Percentiles rank a stretch among this genome's conserved stretches.
Conservation (phyloP, 2,888 invertebrate species). For the Ernsta delagoae region DNA sequence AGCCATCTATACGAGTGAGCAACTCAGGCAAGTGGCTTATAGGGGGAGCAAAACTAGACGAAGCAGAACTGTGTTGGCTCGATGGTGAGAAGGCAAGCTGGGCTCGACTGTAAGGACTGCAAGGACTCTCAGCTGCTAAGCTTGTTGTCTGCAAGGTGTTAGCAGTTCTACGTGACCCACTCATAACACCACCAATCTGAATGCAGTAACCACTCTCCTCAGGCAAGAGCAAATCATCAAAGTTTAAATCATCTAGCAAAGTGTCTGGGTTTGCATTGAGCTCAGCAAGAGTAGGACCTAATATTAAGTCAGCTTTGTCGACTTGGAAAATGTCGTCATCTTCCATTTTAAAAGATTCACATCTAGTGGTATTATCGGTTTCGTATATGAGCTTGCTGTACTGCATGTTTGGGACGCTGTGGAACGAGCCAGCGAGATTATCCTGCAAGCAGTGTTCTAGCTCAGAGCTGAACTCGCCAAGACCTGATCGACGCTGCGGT, state of each 20-base stretch:
- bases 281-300: slow-evolving; percentile 93
- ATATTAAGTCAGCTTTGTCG: slow-evolving; percentile 93
- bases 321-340: slow-evolving; percentile 96
- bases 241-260: slow-evolving; percentile 92
- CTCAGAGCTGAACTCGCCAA: slow-evolving; percentile 83
- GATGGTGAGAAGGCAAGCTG: slow-evolving; percentile 87
- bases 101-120: slow-evolving; percentile 79
- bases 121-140: slow-evolving; percentile 72
- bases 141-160: slow-evolving; percentile 56
- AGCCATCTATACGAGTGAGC: slow-evolving; percentile 87
- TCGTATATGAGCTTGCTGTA: slow-evolving; percentile 73
- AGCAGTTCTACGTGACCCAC: slow-evolving; percentile 60
- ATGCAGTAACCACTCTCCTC: slow-evolving; percentile 87
- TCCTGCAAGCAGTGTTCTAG: slow-evolving; percentile 84
- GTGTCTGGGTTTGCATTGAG: slow-evolving; percentile 94
- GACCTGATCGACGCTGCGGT: slow-evolving; percentile 80
- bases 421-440: slow-evolving; percentile 66
- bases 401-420: slow-evolving; percentile 69
- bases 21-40: slow-evolving; percentile 86
- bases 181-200: slow-evolving; percentile 80
- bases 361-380: slow-evolving; percentile 72
- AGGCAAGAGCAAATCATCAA: slow-evolving; percentile 92
- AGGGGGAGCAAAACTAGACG: slow-evolving; percentile 76
- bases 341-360: slow-evolving; percentile 90
- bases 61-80: slow-evolving; percentile 87